A percentile compares a stretch with the other conserved stretches of the same genome.
phyloP scores from a whole-genome alignment of 2,888 invertebrate genomes.

The Eilema griseolum region DNA sequence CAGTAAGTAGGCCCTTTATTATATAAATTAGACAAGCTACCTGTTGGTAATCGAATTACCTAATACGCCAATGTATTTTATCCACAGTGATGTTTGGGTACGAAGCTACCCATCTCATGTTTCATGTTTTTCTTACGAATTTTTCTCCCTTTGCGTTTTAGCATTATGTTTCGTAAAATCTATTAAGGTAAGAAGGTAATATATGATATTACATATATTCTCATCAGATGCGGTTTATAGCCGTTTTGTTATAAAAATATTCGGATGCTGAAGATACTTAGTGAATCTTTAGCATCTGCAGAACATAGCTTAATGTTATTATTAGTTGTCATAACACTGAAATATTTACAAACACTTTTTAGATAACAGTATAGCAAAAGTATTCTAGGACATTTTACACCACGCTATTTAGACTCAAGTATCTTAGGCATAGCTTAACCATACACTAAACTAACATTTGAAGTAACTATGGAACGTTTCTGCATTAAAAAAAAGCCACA shows the following conservation, averaged over 20 bases:
- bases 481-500: no score
- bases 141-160: background rate
- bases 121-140: constrained; percentile 3
- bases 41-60: background rate
- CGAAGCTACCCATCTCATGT: background rate
- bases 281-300: background rate
- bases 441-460: no score
- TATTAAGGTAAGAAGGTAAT: constrained; percentile 7
- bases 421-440: no score
- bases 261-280: background rate
- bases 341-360: no score
- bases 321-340: background rate
- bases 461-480: no score
- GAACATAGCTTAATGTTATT: background rate
- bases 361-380: no score
- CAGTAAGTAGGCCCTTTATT: background rate
- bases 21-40: background rate
- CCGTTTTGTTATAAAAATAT: background rate
- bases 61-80: background rate
- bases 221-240: background rate
- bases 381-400: no score
- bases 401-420: no score
- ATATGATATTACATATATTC: background rate
- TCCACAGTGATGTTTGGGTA: background rate
- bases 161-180: background rate